A percentile compares a stretch with the other conserved stretches of the same genome.
phyloP scores from a whole-genome alignment of 2,113 vertebrate genomes.

The Elachura formosa region DNA sequence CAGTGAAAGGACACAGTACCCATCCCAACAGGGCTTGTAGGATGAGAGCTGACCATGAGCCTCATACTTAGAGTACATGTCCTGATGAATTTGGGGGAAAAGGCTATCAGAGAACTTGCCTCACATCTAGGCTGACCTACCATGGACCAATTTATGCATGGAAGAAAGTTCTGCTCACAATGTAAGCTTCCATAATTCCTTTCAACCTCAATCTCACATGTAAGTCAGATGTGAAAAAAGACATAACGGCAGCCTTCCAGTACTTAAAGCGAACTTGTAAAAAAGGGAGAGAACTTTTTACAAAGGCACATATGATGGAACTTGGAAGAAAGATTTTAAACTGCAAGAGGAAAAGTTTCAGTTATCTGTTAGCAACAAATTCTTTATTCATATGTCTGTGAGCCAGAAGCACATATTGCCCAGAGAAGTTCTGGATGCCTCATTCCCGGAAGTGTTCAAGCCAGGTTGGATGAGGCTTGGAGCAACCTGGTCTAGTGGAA shows the following conservation, averaged over 20 bases:
- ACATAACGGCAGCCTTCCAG: not conserved
- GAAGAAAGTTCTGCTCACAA: accelerated
- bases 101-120: not conserved
- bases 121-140: not conserved
- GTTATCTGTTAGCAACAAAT: not conserved
- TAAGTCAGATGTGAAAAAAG: not conserved
- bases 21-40: too few species aligned
- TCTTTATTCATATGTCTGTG: not conserved
- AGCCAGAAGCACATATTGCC: not conserved
- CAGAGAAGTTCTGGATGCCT: not conserved
- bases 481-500: not conserved
- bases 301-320: not conserved
- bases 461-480: not conserved
- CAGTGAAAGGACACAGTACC: accelerated
- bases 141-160: accelerated
- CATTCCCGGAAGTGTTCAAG: not conserved
- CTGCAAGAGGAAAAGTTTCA: not conserved
- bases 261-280: not conserved
- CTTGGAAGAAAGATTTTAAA: not conserved
- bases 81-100: accelerated
- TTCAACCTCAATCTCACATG: accelerated
- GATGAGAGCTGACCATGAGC: accelerated
- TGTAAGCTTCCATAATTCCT: not conserved
- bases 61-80: accelerated
- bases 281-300: not conserved